A percentile compares a stretch with the other conserved stretches of the same genome.
These are phyloP conservation scores for Drosophila neocordata DNA, from an alignment of 1,140 invertebrate species.

Conservation along the genomic window DNA sequence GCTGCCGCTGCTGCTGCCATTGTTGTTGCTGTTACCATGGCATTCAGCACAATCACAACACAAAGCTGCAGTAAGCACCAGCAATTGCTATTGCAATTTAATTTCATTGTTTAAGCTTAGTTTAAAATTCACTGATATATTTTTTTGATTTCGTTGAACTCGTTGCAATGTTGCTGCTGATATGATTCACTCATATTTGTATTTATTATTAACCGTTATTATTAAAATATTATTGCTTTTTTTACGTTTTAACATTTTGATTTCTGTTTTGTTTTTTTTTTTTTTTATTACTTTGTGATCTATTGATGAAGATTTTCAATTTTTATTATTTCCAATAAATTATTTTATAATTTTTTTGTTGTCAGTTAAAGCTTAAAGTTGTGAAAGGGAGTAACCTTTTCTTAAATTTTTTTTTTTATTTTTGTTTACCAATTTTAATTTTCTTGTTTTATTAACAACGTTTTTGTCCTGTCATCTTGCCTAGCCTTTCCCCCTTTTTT, in stretches of 20 bases:
- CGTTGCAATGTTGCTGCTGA: constrained; percentile 36
- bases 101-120: constrained; percentile 57
- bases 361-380: neutral
- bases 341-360: neutral
- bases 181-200: constrained; percentile 39
- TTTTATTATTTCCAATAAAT: neutral
- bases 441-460: constrained; percentile 8
- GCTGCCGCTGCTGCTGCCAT: neutral
- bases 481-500: neutral
- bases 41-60: constrained; percentile 36
- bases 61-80: constrained; percentile 27
- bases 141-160: constrained; percentile 14
- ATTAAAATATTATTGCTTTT: constrained; percentile 18
- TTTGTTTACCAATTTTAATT: constrained; percentile 2
- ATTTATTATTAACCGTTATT: neutral
- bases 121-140: constrained; percentile 34
- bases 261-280: too few species aligned
- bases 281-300: neutral
- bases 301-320: neutral
- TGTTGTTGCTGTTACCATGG: constrained; percentile 15
- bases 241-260: constrained; percentile 46
- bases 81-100: constrained; percentile 27
- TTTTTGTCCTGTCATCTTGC: neutral
- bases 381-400: neutral
- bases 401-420: neutral